These are phyloP conservation scores for Hemicentrotus pulcherrimus DNA, from an alignment of 35 echinoderm and acorn worm genomes.

Conservation along the genomic window DNA sequence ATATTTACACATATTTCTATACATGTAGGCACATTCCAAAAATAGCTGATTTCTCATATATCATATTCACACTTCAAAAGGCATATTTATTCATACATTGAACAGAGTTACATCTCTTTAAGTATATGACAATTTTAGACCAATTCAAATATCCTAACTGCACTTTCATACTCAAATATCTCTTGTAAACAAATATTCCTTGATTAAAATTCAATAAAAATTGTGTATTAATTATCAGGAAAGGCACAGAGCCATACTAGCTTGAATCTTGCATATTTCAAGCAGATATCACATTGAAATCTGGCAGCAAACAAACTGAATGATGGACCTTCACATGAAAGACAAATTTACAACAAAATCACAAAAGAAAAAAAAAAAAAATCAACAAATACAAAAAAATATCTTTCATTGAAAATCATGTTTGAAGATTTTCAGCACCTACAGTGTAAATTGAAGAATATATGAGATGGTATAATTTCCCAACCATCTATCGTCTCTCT, in stretches of 20 bases:
- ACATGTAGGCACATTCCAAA: neutral
- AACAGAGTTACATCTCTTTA: neutral
- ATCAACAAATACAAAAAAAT: slow-evolving; percentile 2
- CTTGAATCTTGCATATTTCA: neutral
- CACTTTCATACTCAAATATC: neutral
- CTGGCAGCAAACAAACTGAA: neutral
- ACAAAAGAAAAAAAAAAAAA: neutral
- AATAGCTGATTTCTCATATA: neutral
- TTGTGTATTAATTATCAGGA: neutral
- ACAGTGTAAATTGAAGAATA: neutral
- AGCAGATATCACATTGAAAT: neutral
- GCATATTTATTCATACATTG: neutral
- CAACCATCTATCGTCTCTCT: too few species aligned
- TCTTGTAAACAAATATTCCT: neutral
- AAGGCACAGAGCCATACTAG: neutral
- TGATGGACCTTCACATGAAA: neutral
- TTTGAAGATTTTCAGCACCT: neutral
- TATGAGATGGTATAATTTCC: too few species aligned
- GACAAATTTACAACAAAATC: neutral
- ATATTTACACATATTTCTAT: neutral
- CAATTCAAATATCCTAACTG: neutral
- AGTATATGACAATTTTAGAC: neutral
- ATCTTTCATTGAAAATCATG: neutral
- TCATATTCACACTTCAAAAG: neutral
- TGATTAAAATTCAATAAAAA: neutral